Evolutionary conservation across 2,888 invertebrate genomes (phyloP).

Genomic region (Rotaria sp.): DNA sequence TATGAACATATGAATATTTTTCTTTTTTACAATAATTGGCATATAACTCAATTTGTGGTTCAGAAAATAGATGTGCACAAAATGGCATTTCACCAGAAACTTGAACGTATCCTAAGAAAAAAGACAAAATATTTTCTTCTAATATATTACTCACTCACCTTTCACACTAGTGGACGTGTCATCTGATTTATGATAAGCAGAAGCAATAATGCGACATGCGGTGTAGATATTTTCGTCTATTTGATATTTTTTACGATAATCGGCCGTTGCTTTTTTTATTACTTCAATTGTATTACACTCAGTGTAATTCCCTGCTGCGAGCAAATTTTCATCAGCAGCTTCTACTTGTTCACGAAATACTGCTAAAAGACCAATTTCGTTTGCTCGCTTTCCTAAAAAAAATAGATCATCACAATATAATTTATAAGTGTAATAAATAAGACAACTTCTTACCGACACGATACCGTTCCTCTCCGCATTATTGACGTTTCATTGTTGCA

Average conservation of each 20-base stretch:
- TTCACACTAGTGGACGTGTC: neutral
- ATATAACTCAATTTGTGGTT: neutral
- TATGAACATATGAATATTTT: conserved; percentile 5
- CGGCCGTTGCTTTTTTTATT: neutral
- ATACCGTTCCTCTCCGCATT: neutral
- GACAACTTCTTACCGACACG: neutral
- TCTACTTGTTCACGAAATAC: neutral
- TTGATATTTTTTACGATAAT: neutral
- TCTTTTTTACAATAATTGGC: neutral
- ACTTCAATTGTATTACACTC: neutral
- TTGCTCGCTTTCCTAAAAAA: neutral
- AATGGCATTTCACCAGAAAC: neutral
- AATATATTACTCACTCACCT: neutral
- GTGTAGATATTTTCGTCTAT: neutral
- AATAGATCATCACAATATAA: neutral
- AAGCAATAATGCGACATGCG: neutral
- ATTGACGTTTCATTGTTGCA: neutral
- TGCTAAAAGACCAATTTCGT: neutral
- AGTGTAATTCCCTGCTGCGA: neutral
- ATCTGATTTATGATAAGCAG: neutral
- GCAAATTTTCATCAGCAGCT: neutral
- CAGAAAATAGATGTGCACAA: neutral
- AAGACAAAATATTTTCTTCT: neutral
- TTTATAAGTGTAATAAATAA: neutral
- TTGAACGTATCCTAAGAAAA: neutral